Evolutionary conservation across 2,113 vertebrate genomes (phyloP).

Genomic region (Chamaetylas fuelleborni): DNA sequence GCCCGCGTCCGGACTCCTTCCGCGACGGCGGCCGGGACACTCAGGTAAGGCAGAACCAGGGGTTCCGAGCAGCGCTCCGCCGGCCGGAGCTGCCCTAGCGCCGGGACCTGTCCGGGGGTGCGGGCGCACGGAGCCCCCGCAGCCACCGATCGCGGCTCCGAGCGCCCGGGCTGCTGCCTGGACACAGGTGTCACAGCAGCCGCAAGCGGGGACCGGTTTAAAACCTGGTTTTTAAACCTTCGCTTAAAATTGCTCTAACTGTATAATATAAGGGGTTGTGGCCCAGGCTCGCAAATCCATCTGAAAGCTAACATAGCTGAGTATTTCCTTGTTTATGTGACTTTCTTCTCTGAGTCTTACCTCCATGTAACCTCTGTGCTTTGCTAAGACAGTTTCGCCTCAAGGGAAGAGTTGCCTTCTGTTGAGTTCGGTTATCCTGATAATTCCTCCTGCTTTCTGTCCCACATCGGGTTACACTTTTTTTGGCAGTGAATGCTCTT

Average conservation of each 20-base stretch:
- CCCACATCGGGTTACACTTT: fast-evolving
- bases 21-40: neutral
- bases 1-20: neutral
- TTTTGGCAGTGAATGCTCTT: neutral
- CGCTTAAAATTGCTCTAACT: fast-evolving
- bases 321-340: neutral
- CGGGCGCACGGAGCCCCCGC: neutral
- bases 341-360: neutral
- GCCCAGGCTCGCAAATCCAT: neutral
- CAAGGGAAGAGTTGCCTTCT: neutral
- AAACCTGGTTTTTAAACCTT: neutral
- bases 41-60: neutral
- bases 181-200: fast-evolving
- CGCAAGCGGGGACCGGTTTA: fast-evolving
- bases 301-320: fast-evolving
- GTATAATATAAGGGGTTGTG: fast-evolving
- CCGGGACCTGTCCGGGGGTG: neutral
- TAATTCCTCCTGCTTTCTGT: neutral
- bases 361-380: fast-evolving
- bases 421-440: neutral
- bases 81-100: neutral
- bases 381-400: neutral
- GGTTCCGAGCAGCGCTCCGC: neutral
- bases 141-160: fast-evolving
- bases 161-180: fast-evolving